These are phyloP conservation scores for Antechinus stuartii DNA, from an alignment of 2,113 vertebrate genomes.

Conservation along the genomic window DNA sequence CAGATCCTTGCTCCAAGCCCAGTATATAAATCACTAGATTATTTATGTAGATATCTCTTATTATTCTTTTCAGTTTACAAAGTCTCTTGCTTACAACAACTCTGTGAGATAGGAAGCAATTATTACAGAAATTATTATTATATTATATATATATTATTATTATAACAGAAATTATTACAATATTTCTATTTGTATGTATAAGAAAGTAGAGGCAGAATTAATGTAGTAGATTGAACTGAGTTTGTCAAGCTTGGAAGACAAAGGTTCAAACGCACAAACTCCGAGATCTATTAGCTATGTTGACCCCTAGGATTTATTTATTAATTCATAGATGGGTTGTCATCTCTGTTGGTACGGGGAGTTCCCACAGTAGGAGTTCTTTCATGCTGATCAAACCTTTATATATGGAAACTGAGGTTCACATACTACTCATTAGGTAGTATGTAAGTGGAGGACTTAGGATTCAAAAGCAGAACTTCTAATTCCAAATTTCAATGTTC, in stretches of 20 bases:
- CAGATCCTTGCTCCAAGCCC: background rate
- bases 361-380: background rate
- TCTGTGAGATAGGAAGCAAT: background rate
- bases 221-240: background rate
- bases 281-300: background rate
- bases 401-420: background rate
- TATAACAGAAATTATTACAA: background rate
- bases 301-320: background rate
- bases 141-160: too few relatives aligned
- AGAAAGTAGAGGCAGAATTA: background rate
- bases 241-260: background rate
- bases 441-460: background rate
- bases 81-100: background rate
- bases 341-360: background rate
- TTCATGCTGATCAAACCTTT: background rate
- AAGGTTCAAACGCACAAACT: background rate
- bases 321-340: background rate
- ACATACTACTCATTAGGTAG: background rate
- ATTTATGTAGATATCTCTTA: background rate
- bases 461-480: background rate
- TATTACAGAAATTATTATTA: background rate
- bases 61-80: background rate
- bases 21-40: background rate
- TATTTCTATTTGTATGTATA: background rate
- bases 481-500: background rate